Conservation (phyloP, 2,113 vertebrate genomes). For the Labrus mixtus region DNA sequence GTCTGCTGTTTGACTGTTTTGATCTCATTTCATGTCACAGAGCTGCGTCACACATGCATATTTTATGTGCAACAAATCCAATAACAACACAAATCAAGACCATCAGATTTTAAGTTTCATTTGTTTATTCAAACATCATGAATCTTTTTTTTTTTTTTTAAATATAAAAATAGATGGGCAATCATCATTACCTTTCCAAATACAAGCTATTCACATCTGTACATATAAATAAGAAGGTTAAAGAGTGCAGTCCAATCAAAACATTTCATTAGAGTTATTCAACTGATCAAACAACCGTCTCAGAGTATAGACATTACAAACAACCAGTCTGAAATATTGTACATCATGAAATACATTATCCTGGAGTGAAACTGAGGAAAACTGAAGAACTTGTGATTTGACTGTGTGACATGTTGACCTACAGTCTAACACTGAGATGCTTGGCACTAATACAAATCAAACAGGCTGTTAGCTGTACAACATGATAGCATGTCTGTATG, state of each 20-base stretch:
- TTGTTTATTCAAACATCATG: constrained; percentile 76
- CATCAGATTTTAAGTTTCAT: constrained; percentile 26
- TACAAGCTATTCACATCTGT: constrained; percentile 72
- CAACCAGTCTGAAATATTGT: constrained; percentile 28
- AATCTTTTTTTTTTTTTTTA: constrained; percentile 67
- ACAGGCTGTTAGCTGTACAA: constrained; percentile 38
- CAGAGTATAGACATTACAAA: constrained; percentile 43
- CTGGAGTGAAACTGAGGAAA: background rate
- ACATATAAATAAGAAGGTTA: constrained; percentile 76
- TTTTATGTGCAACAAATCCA: background rate
- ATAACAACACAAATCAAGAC: background rate
- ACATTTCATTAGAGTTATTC: constrained; percentile 47
- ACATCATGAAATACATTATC: constrained; percentile 27
- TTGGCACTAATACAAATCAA: constrained; percentile 48
- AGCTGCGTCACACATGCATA: background rate
- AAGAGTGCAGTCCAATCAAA: constrained; percentile 47
- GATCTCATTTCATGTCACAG: background rate
- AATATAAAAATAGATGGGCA: constrained; percentile 72
- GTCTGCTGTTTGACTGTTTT: constrained; percentile 12
- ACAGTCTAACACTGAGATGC: constrained; percentile 45
- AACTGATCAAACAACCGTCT: constrained; percentile 29
- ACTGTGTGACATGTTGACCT: background rate
- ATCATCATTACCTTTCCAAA: constrained; percentile 68
- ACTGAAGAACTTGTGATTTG: background rate
- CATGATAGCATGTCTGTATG: constrained; percentile 20